Conservation (phyloP, 2,888 invertebrate species). For the Lomographa bimaculata region DNA sequence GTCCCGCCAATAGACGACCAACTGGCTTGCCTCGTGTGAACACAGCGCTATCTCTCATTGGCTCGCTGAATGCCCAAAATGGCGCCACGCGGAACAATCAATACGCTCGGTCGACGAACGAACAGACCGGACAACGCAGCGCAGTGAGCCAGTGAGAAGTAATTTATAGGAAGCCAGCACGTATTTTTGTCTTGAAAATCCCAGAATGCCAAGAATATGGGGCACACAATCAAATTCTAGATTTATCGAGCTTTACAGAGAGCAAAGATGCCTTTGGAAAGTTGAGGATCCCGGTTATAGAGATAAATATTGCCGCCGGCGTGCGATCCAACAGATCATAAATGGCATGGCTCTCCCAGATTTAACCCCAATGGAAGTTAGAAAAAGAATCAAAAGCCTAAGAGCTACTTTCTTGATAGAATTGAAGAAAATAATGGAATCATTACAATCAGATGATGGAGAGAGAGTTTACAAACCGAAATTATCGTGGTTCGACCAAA, state of each 20-base stretch:
- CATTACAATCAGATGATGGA: background rate
- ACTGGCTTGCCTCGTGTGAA: too few relatives aligned
- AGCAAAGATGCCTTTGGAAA: constrained; percentile 3
- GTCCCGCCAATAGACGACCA: too few relatives aligned
- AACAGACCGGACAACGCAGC: too few relatives aligned
- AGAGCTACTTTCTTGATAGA: background rate
- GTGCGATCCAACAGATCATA: background rate
- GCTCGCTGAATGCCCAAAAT: too few relatives aligned
- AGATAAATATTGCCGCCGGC: background rate
- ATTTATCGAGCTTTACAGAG: background rate
- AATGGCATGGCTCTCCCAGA: background rate
- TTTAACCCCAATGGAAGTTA: background rate
- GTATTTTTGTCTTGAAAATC: background rate
- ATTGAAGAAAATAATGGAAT: constrained; percentile 1
- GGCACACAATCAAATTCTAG: background rate
- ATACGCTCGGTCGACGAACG: too few relatives aligned
- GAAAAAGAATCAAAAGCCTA: constrained; percentile 2
- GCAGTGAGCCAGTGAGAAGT: too few relatives aligned
- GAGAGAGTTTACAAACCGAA: background rate
- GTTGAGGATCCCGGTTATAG: background rate
- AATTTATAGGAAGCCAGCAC: too few relatives aligned
- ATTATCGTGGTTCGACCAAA: constrained; percentile 1
- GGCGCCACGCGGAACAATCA: too few relatives aligned
- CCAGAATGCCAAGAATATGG: background rate
- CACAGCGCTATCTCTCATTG: too few relatives aligned